These are phyloP conservation scores for Hippopotamus amphibius DNA, from an alignment of 2,113 vertebrate species.

Conservation along the genomic window DNA sequence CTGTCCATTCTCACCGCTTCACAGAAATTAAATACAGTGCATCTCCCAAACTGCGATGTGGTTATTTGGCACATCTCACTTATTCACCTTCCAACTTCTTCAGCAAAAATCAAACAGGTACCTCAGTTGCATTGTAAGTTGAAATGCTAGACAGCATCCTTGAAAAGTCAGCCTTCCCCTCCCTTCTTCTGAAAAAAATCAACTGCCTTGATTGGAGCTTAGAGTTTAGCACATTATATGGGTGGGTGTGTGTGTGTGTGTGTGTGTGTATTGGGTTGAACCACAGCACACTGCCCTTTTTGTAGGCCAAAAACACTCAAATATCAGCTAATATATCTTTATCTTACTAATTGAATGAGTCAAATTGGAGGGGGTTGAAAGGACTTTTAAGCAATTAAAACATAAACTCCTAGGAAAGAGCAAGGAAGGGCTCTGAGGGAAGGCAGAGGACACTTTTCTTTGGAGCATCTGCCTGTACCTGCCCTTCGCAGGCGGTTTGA, in stretches of 20 bases:
- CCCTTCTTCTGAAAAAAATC: slow-evolving; percentile 33
- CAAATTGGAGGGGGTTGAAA: background rate
- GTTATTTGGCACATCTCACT: slow-evolving; percentile 3
- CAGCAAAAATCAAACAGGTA: slow-evolving; percentile 62
- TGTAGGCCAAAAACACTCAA: background rate
- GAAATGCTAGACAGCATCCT: slow-evolving; percentile 54
- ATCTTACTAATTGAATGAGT: slow-evolving; percentile 36
- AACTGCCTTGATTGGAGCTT: background rate
- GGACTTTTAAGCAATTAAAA: slow-evolving; percentile 20
- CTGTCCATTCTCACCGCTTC: slow-evolving; percentile 39
- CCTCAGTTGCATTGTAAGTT: background rate
- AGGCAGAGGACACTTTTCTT: background rate
- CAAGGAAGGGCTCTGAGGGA: background rate
- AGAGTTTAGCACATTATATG: background rate
- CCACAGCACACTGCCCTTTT: slow-evolving; percentile 1
- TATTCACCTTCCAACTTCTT: slow-evolving; percentile 36
- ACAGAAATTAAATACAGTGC: slow-evolving; percentile 29
- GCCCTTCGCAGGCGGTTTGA: background rate
- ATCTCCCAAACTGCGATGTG: background rate
- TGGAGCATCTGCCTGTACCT: background rate
- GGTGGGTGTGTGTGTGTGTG: background rate
- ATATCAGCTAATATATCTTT: background rate
- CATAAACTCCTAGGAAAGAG: background rate
- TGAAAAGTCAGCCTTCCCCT: slow-evolving; percentile 50
- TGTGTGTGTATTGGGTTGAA: background rate